Evolutionary conservation across 1,140 invertebrate genomes (phyloP).

Genomic region (Gonatopus flavifemur): DNA sequence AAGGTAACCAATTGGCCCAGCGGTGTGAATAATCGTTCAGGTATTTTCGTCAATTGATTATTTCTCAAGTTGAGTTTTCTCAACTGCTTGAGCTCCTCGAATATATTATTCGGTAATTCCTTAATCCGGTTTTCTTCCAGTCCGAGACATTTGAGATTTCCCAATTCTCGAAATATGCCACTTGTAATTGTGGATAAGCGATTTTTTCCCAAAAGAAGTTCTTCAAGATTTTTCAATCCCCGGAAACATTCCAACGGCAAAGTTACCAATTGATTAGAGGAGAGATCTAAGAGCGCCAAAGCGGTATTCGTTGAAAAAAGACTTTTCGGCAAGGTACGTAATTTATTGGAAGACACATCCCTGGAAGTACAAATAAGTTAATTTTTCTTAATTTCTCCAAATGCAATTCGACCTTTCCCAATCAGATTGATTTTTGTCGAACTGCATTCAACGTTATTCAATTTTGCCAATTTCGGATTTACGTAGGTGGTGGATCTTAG

Average conservation of each 20-base stretch:
- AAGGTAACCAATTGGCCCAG: slow-evolving; percentile 52
- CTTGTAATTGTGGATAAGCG: slow-evolving; percentile 48
- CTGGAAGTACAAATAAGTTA: slow-evolving; percentile 34
- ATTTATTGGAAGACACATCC: slow-evolving; percentile 73
- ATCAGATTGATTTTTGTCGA: no score
- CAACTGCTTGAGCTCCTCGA: slow-evolving; percentile 57
- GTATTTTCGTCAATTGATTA: slow-evolving; percentile 61
- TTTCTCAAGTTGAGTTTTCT: slow-evolving; percentile 65
- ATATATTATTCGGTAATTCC: slow-evolving; percentile 60
- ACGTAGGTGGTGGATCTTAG: no score
- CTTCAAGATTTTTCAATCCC: slow-evolving; percentile 52
- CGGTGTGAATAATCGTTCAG: slow-evolving; percentile 61
- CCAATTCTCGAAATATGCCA: slow-evolving; percentile 65
- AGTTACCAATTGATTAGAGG: slow-evolving; percentile 52
- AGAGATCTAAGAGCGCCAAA: slow-evolving; percentile 55
- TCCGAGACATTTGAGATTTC: slow-evolving; percentile 67
- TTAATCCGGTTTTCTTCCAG: slow-evolving; percentile 71
- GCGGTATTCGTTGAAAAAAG: slow-evolving; percentile 50
- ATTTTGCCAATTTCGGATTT: no score
- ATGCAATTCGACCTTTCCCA: no score
- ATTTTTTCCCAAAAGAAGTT: slow-evolving; percentile 60
- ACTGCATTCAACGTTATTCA: no score
- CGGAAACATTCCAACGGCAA: slow-evolving; percentile 51
- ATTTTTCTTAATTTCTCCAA: neutral
- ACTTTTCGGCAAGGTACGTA: slow-evolving; percentile 61